These are phyloP conservation scores for Marmota monax DNA, from an alignment of 2,113 vertebrate species.

Conservation along the genomic window DNA sequence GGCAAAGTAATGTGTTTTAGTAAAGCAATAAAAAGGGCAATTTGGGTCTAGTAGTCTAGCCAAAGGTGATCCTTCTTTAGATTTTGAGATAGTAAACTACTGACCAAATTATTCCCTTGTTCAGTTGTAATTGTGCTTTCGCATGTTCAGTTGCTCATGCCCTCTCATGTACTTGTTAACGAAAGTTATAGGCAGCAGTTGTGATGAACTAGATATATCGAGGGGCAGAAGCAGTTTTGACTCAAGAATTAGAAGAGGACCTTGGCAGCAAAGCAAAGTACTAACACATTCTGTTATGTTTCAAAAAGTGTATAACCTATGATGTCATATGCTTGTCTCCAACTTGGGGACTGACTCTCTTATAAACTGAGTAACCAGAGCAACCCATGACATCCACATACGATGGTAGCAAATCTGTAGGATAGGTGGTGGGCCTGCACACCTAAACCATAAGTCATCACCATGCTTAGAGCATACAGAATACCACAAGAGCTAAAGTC, in stretches of 20 bases:
- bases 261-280: not conserved
- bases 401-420: not conserved
- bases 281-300: slow-evolving; percentile 4
- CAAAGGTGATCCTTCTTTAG: slow-evolving; percentile 57
- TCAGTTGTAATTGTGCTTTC: not conserved
- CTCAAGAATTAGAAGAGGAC: slow-evolving; percentile 29
- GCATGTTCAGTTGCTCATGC: not conserved
- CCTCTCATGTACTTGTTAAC: not conserved
- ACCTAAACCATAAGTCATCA: not conserved
- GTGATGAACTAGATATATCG: not conserved
- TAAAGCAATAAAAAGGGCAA: slow-evolving; percentile 73
- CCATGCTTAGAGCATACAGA: not conserved
- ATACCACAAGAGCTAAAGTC: not conserved
- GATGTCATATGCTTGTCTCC: not conserved
- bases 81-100: slow-evolving; percentile 57
- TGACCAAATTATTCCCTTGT: slow-evolving; percentile 25
- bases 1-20: slow-evolving; percentile 68
- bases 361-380: slow-evolving; percentile 42
- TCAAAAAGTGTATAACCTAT: slow-evolving; percentile 60
- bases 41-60: slow-evolving; percentile 54
- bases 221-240: not conserved
- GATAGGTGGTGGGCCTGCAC: not conserved
- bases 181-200: not conserved
- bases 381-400: not conserved
- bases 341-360: slow-evolving; percentile 9